Conservation (phyloP, 2,113 vertebrate species). For the Apus apus region DNA sequence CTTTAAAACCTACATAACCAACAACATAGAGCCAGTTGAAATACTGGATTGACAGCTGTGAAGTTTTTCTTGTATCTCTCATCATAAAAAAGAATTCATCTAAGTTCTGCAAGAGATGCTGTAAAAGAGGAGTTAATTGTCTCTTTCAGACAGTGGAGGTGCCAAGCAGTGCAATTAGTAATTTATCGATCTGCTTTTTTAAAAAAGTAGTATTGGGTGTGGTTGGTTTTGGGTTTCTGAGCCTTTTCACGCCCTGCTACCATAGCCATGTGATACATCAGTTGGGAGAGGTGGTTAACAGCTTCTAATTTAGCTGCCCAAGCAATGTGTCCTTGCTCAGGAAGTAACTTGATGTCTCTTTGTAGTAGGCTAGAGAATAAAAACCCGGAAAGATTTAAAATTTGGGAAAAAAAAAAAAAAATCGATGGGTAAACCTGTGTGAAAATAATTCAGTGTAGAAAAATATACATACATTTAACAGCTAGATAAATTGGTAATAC, state of each 20-base stretch:
- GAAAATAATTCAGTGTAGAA: not conserved
- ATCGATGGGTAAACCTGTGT: not conserved
- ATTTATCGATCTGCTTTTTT: not conserved
- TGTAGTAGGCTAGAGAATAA: not conserved
- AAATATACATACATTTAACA: not conserved
- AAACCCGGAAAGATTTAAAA: not conserved
- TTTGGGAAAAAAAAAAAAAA: not conserved
- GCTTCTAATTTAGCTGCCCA: not conserved
- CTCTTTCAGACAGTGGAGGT: not conserved
- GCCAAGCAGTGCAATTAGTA: not conserved
- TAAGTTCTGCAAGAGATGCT: not conserved
- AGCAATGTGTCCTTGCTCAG: not conserved
- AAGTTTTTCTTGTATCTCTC: not conserved
- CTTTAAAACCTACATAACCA: not conserved
- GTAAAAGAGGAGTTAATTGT: not conserved
- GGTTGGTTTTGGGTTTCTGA: not conserved
- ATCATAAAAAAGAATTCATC: not conserved
- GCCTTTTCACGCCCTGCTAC: not conserved
- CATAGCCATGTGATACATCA: not conserved
- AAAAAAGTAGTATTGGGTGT: not conserved
- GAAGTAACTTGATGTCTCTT: not conserved
- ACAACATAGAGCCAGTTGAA: not conserved
- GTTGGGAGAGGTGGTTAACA: not conserved
- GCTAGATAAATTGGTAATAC: not conserved
- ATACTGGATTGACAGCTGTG: not conserved